phyloP scores from a whole-genome alignment of 92 coral and sea anemone species.

The Scolanthus callimorphus region DNA sequence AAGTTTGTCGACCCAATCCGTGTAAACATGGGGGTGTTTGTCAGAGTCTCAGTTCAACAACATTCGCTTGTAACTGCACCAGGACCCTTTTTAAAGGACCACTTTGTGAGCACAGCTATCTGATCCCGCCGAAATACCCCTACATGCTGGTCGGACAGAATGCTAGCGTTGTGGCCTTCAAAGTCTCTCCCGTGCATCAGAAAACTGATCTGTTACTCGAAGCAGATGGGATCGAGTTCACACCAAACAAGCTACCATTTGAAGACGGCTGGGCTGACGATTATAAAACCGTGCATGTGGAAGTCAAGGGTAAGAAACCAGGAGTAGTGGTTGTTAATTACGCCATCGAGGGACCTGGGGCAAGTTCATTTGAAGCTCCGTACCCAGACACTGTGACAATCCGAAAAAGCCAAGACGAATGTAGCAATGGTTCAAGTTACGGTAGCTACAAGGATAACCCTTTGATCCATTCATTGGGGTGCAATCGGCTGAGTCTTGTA shows the following conservation, averaged over 20 bases:
- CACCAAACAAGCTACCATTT: background rate
- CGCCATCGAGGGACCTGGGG: background rate
- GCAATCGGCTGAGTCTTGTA: background rate
- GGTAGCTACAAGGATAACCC: background rate
- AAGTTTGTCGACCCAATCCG: background rate
- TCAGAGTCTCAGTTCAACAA: background rate
- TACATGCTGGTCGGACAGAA: background rate
- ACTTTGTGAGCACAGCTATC: background rate
- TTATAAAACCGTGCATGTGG: background rate
- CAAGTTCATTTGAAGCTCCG: background rate
- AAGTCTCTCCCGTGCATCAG: background rate
- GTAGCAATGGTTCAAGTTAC: too few species aligned
- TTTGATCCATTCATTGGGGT: background rate
- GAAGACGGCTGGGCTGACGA: background rate
- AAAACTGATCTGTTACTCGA: background rate
- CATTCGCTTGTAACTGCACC: background rate
- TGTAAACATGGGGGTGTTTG: background rate
- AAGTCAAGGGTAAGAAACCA: background rate
- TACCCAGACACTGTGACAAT: background rate
- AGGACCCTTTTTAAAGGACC: background rate
- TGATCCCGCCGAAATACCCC: background rate
- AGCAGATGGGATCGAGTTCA: background rate
- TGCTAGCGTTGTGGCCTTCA: background rate
- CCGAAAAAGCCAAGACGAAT: background rate
- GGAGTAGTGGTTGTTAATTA: background rate